Percentiles rank a stretch among this genome's conserved stretches.
Evolutionary conservation across 2,888 invertebrate species (phyloP).

Genomic region (Chaitophorus viminalis): DNA sequence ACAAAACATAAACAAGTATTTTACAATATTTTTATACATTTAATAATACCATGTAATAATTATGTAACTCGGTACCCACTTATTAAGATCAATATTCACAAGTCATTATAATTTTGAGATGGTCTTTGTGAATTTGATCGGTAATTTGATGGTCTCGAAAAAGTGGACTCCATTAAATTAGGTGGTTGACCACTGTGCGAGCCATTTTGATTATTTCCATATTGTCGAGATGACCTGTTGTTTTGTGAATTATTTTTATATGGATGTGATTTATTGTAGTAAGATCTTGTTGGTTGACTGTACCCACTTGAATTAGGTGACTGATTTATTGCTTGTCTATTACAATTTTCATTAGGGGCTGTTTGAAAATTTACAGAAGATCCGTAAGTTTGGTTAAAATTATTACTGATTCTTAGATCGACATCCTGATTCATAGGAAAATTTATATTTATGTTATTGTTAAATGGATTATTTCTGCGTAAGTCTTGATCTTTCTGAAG

Average conservation of each 20-base stretch:
- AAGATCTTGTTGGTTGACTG: constrained; percentile 39
- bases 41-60: constrained; percentile 28
- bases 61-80: constrained; percentile 13
- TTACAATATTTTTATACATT: constrained; percentile 38
- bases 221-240: constrained; percentile 46
- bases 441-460: constrained; percentile 35
- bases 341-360: constrained; percentile 43
- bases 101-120: constrained; percentile 57
- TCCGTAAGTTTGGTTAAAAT: constrained; percentile 50
- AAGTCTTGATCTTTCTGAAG: constrained; percentile 59
- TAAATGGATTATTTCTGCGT: constrained; percentile 52
- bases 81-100: constrained; percentile 32
- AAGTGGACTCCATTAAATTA: constrained; percentile 56
- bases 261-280: constrained; percentile 58
- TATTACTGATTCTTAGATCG: constrained; percentile 49
- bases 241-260: constrained; percentile 50
- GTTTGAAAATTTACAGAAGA: constrained; percentile 52
- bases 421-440: constrained; percentile 48
- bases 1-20: constrained; percentile 49
- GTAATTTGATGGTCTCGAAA: constrained; percentile 50
- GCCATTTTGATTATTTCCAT: constrained; percentile 55
- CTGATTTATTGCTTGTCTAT: constrained; percentile 42
- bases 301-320: constrained; percentile 41
- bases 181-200: constrained; percentile 45
- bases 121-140: constrained; percentile 57